Conservation (phyloP, 2,888 invertebrate species). For the Lasioglossum marginatum region DNA sequence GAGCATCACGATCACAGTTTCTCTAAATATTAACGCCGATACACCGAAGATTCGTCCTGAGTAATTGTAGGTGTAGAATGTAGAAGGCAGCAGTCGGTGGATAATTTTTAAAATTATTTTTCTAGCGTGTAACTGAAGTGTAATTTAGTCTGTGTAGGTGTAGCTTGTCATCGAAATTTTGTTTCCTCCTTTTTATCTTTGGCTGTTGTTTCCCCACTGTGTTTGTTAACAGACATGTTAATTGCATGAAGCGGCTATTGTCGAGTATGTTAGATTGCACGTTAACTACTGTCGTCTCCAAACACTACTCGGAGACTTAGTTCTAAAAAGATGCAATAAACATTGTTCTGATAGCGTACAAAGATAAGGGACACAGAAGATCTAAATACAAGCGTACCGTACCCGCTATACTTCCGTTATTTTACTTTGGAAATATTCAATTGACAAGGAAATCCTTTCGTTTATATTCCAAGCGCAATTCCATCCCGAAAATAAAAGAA, state of each 20-base stretch:
- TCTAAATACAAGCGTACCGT: background rate
- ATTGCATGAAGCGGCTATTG: conserved; percentile 72
- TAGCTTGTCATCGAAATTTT: conserved; percentile 11
- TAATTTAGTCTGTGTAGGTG: background rate
- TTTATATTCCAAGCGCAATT: background rate
- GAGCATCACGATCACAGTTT: background rate
- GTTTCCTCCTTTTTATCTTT: background rate
- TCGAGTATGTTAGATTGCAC: conserved; percentile 42
- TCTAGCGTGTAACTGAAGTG: background rate
- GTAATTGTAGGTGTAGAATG: background rate
- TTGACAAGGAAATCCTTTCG: background rate
- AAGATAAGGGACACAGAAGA: background rate
- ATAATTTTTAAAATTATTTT: background rate
- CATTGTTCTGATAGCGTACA: background rate
- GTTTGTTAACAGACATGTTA: conserved; percentile 74
- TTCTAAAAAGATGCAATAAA: background rate
- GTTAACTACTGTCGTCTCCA: conserved; percentile 26
- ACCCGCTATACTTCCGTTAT: background rate
- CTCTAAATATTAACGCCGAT: background rate
- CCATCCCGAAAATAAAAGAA: background rate
- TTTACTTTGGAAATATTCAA: background rate
- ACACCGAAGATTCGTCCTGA: conserved; percentile 35
- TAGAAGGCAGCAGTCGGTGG: background rate
- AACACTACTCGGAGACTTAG: conserved; percentile 31
- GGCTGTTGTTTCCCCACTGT: conserved; percentile 1